These are phyloP conservation scores for Heterodera carotae DNA, from an alignment of 1,140 invertebrate species.

Conservation along the genomic window DNA sequence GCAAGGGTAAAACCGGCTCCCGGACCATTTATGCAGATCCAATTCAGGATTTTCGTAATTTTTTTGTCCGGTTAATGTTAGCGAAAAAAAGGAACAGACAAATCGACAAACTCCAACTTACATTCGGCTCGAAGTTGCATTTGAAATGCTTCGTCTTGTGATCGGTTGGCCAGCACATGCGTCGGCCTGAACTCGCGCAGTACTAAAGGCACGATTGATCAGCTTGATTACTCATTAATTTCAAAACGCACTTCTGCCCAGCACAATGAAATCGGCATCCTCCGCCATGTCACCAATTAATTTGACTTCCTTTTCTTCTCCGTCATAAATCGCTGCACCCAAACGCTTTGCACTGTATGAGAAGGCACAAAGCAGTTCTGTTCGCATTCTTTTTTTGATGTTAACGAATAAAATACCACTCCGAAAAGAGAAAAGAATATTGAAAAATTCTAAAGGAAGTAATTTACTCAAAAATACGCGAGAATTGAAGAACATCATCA, in stretches of 20 bases:
- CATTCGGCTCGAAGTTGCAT: constrained; percentile 28
- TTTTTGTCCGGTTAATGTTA: no score
- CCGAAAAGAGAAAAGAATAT: no score
- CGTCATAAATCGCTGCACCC: constrained; percentile 37
- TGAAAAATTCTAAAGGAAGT: no score
- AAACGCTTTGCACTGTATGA: constrained; percentile 33
- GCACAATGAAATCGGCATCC: constrained; percentile 33
- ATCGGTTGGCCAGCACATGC: constrained; percentile 33
- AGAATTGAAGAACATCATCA: no score
- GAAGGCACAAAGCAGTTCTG: constrained; percentile 10
- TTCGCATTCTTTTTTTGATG: neutral
- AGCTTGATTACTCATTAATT: constrained; percentile 20
- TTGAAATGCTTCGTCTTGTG: constrained; percentile 29
- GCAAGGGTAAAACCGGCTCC: constrained; percentile 13
- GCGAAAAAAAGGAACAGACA: no score
- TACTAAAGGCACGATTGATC: constrained; percentile 28
- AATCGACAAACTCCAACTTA: constrained; percentile 10
- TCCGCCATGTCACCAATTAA: constrained; percentile 31
- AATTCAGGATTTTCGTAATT: constrained; percentile 8
- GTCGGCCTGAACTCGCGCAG: constrained; percentile 24
- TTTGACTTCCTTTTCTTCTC: constrained; percentile 26
- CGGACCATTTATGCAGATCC: neutral
- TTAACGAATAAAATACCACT: no score
- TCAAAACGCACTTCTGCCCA: constrained; percentile 28
- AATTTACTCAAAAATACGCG: no score